Evolutionary conservation across 2,797 vertebrate genomes (phyloP).

Genomic region (Crocodylus rhombifer): DNA sequence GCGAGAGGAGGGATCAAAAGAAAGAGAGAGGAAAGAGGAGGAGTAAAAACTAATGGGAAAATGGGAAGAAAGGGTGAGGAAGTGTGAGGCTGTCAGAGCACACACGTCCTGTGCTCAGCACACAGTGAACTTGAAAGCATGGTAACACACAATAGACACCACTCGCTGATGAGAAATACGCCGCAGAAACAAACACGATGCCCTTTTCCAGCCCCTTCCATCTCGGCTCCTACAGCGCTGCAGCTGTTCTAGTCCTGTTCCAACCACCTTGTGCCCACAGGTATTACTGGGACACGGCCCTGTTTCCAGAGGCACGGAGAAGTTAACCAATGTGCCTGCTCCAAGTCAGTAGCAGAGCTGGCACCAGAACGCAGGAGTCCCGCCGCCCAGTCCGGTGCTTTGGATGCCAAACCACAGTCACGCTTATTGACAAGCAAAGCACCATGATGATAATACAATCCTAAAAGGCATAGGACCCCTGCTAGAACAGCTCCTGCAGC

Average conservation of each 20-base stretch:
- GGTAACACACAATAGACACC: slow-evolving; percentile 52
- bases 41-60: slow-evolving; percentile 50
- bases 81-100: slow-evolving; percentile 36
- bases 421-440: not conserved
- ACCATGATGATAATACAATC: not conserved
- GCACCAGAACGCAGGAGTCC: not conserved
- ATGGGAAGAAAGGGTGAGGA: slow-evolving; percentile 61
- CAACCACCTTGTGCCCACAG: too few species aligned
- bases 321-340: not conserved
- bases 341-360: not conserved
- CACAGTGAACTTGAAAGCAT: slow-evolving; percentile 56
- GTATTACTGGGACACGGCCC: not conserved
- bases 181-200: not conserved
- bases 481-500: not conserved
- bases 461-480: not conserved
- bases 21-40: slow-evolving; percentile 64
- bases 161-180: slow-evolving; percentile 31
- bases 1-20: slow-evolving; percentile 40
- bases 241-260: not conserved
- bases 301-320: not conserved
- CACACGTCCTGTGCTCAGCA: slow-evolving; percentile 59
- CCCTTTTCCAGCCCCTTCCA: not conserved
- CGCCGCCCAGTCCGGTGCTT: not conserved
- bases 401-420: not conserved
- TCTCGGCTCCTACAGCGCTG: not conserved